Evolutionary conservation across 2,113 vertebrate species (phyloP).

Genomic region (Scortum barcoo): DNA sequence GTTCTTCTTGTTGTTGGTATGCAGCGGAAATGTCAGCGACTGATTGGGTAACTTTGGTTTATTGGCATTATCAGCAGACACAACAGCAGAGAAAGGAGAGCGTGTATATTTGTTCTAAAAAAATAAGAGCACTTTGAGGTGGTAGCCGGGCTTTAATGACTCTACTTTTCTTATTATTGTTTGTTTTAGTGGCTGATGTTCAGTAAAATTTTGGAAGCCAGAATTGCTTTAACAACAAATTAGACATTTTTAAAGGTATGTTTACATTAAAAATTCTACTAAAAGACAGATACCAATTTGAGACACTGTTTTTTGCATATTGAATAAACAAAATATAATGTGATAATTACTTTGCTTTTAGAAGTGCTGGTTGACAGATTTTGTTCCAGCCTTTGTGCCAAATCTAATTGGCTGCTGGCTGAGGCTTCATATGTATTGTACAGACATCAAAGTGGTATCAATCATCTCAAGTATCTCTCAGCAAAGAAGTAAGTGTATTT

Average conservation of each 20-base stretch:
- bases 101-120: too few species aligned
- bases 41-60: neutral
- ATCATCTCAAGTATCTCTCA: neutral
- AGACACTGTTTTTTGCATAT: neutral
- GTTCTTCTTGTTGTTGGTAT: constrained; percentile 8
- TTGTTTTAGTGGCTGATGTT: neutral
- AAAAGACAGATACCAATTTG: neutral
- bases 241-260: neutral
- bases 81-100: neutral
- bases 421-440: neutral
- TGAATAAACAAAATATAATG: constrained; percentile 9
- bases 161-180: neutral
- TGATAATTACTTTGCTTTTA: neutral
- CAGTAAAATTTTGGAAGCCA: neutral
- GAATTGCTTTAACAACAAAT: too few species aligned
- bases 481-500: neutral
- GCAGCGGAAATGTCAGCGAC: neutral
- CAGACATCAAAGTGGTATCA: neutral
- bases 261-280: neutral
- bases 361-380: neutral
- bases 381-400: constrained; percentile 11
- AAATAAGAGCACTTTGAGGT: too few species aligned
- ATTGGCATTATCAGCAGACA: neutral
- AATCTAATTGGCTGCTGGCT: neutral
- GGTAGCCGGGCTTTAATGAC: neutral